Base-by-base conservation (phyloP, 2,888 invertebrate species). In the Gryllus longicercus region DNA sequence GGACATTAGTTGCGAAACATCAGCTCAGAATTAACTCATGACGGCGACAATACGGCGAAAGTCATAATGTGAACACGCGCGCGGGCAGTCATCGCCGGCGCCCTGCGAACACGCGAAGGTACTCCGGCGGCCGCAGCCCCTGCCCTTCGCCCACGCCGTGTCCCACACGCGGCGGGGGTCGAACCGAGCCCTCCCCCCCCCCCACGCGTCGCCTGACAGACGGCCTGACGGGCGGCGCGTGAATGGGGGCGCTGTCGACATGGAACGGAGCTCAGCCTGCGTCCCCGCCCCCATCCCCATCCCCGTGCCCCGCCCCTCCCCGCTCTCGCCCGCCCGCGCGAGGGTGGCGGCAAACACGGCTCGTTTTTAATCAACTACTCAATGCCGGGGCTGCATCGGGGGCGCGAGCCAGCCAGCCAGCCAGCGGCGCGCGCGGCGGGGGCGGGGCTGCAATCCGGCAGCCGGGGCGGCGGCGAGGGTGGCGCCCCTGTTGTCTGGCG, bases 351-450 rank as follows among this genome's bases (percentile, higher is more conserved):
- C 63, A 51, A 76, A 79, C 79, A 79, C 63, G 76, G 76, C 76
- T 79, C 79, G 79, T 79, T 79, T 79, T 79, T 79, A 79, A 79
- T 79, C 79, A 79, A 79, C 79, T 79, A 76, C 76, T 76, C 75
- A 79, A 79, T 76, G 51, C 79, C 21, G 25, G 38, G 23, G 50
- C 80, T 63, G 63, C 38, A 8, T 50, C 75, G 75, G 23, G 75
- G 14, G 49, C n/a, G 50, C 18, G 11, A 8, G 76, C 38, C 49
- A 38, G 23, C 16, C 50, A 11, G 76, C 38, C 12, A 16, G 38
- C 75, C 8, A 2, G 8, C n/a, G 1, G 2, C 8, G 75, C 12
- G 8, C 38, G 14, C 10, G 50, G 21, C 8, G 76, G 49, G 25
- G 49, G 21, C 11, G 4, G 25, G 21, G 76, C 21, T 23, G 25